Evolutionary conservation across 1,140 invertebrate genomes (phyloP).

Genomic region (Cephus cinctus): DNA sequence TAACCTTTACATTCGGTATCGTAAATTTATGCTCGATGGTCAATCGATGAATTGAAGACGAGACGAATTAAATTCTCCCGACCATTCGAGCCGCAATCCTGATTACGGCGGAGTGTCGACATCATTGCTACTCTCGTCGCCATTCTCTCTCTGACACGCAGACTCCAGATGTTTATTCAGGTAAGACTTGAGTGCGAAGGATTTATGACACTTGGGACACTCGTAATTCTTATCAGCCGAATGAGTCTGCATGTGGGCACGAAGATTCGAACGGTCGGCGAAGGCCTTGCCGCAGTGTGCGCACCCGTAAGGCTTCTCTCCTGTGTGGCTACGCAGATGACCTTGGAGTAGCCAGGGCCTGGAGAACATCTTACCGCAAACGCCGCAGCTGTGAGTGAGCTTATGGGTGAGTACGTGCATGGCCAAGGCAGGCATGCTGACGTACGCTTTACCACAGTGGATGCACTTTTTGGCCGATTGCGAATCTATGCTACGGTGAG

Average conservation of each 20-base stretch:
- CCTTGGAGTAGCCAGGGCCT: constrained; percentile 91
- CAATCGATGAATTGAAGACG: too few species aligned
- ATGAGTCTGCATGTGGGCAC: constrained; percentile 94
- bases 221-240: constrained; percentile 87
- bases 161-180: constrained; percentile 96
- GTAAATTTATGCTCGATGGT: too few species aligned
- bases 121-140: constrained; percentile 41
- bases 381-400: constrained; percentile 85
- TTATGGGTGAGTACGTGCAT: constrained; percentile 96
- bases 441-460: constrained; percentile 94
- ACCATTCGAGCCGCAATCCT: too few species aligned
- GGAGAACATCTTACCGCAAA: constrained; percentile 92
- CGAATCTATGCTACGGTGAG: constrained; percentile 91
- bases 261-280: constrained; percentile 91
- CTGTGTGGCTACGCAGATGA: constrained; percentile 93
- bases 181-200: constrained; percentile 96
- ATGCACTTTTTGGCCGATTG: constrained; percentile 90
- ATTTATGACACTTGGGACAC: constrained; percentile 87
- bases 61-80: too few species aligned
- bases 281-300: constrained; percentile 98
- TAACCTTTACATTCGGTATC: too few species aligned
- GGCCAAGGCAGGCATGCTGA: constrained; percentile 94
- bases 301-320: constrained; percentile 97
- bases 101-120: constrained; percentile 24
- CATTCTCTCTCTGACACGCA: constrained; percentile 67